phyloP scores from a whole-genome alignment of 2,797 vertebrate genomes.

The Tapera naevia region DNA sequence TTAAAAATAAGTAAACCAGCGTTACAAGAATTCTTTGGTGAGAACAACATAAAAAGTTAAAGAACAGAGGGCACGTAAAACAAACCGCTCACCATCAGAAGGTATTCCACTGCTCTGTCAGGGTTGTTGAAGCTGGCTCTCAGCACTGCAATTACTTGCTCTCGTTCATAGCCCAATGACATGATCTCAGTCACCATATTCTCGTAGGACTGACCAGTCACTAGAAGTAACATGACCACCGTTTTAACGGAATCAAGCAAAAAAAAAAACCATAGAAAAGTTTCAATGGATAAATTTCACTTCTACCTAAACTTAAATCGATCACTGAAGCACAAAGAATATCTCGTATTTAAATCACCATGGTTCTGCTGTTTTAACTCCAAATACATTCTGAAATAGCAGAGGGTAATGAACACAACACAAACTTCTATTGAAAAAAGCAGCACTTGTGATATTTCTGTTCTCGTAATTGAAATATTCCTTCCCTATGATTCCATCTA shows the following conservation, averaged over 20 bases:
- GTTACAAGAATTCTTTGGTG: not conserved
- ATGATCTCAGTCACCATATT: constrained; percentile 99
- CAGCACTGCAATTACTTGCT: constrained; percentile 92
- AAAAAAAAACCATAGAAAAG: not conserved
- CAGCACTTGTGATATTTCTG: not conserved
- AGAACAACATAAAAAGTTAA: not conserved
- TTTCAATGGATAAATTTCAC: not conserved
- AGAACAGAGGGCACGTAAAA: not conserved
- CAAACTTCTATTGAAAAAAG: not conserved
- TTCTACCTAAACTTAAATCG: not conserved
- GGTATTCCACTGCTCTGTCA: constrained; percentile 96
- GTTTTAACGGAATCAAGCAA: not conserved
- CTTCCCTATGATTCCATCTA: not conserved
- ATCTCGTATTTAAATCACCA: not conserved
- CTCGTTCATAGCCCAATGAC: constrained; percentile 96
- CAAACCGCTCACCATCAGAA: constrained; percentile 85
- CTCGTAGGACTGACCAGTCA: constrained; percentile 94
- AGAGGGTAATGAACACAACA: not conserved
- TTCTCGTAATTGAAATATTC: not conserved
- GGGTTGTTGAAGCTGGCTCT: constrained; percentile 98
- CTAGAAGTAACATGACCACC: constrained; percentile 70
- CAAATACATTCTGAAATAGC: not conserved
- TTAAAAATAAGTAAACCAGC: not conserved
- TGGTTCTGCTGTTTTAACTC: not conserved
- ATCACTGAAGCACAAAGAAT: not conserved